A percentile compares a stretch with the other conserved stretches of the same genome.
Conservation (phyloP, 2,888 invertebrate species). For the Meiosimyza decipiens region DNA sequence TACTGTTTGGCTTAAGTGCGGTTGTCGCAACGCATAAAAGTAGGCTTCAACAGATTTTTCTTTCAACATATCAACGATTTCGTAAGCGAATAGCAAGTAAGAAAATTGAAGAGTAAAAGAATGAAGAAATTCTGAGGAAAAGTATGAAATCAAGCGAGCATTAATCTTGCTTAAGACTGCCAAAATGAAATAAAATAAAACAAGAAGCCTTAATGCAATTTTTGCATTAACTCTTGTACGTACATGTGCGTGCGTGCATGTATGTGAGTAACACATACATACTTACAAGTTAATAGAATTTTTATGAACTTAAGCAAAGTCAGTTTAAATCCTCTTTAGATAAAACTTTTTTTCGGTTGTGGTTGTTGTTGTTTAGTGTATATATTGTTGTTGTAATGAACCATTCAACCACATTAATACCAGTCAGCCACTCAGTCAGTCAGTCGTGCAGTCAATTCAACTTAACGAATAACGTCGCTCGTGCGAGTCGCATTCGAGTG, state of each 20-base stretch:
- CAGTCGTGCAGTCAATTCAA: background rate
- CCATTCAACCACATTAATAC: conserved; percentile 19
- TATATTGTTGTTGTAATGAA: background rate
- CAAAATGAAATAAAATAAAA: background rate
- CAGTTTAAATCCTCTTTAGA: conserved; percentile 24
- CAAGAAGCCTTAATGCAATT: conserved; percentile 20
- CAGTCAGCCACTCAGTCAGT: background rate
- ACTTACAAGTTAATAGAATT: conserved; percentile 17
- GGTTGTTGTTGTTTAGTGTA: background rate
- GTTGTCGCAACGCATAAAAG: conserved; percentile 10
- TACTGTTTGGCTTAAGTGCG: conserved; percentile 1
- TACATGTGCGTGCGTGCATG: background rate
- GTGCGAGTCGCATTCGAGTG: background rate
- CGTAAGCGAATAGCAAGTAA: too few species aligned
- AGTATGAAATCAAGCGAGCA: background rate
- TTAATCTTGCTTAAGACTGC: conserved; percentile 24
- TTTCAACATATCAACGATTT: too few species aligned
- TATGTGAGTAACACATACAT: background rate
- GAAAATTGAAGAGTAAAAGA: too few species aligned
- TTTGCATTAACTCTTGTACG: conserved; percentile 22
- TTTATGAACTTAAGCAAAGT: conserved; percentile 24
- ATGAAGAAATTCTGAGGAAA: too few species aligned
- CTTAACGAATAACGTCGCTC: background rate
- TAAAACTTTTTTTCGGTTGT: background rate
- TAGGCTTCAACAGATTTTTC: background rate